Percentiles rank a stretch among this genome's conserved stretches.
Conservation (phyloP, 2,797 vertebrate species). For the Pseudochirops corinnae region DNA sequence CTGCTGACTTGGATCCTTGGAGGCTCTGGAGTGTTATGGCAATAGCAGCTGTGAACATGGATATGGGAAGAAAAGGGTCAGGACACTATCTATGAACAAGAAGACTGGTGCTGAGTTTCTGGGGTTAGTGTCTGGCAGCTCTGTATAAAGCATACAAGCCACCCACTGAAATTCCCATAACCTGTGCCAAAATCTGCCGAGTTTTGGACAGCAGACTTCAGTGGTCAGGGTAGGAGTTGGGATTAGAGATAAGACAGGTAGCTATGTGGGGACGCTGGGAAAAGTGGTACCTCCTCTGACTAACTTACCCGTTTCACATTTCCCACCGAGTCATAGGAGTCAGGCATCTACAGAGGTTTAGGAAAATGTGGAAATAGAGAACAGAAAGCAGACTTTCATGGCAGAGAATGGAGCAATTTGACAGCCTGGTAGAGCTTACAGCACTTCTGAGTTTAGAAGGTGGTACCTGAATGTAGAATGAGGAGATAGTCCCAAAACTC, state of each 20-base stretch:
- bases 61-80: neutral
- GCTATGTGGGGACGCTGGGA: neutral
- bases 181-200: constrained; percentile 31
- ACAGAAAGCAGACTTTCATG: neutral
- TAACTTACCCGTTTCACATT: neutral
- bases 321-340: neutral
- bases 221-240: neutral
- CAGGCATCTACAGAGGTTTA: neutral
- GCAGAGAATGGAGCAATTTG: neutral
- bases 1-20: neutral
- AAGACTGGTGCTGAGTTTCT: neutral
- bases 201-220: neutral
- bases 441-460: neutral
- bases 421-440: neutral
- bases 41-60: neutral
- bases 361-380: neutral
- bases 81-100: neutral
- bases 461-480: neutral
- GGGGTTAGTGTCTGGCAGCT: constrained; percentile 10
- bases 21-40: neutral
- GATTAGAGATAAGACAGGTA: neutral
- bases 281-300: neutral
- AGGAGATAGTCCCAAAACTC: neutral
- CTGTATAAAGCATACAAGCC: neutral
- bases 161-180: constrained; percentile 38